Conservation (phyloP, 1,140 invertebrate species). For the Scylla paramamosain region DNA sequence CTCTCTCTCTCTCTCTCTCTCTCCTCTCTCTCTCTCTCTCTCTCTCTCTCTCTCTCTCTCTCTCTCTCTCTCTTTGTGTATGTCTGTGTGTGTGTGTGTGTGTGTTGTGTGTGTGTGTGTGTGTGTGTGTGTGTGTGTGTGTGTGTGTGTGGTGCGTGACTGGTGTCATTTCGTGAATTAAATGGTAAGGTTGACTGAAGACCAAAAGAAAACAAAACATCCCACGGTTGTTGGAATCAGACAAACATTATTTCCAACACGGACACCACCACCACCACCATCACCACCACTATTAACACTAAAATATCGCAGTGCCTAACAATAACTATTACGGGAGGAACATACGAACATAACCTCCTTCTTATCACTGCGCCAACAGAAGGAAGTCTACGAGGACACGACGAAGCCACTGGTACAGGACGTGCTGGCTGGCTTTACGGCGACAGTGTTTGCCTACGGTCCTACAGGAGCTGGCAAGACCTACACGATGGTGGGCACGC, state of each 20-base stretch:
- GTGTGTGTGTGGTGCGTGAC: not conserved
- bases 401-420: conserved; percentile 84
- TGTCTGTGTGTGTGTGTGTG: conserved; percentile 80
- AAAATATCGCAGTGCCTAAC: too few species aligned
- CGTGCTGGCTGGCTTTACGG: conserved; percentile 85
- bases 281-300: too few species aligned
- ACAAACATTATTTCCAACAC: too few species aligned
- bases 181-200: too few species aligned
- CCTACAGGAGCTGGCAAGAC: conserved; percentile 95
- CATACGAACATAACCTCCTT: too few species aligned
- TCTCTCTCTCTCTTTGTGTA: too few species aligned
- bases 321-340: too few species aligned
- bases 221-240: too few species aligned
- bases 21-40: not conserved
- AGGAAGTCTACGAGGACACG: conserved; percentile 87
- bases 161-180: not conserved
- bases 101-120: not conserved
- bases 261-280: too few species aligned
- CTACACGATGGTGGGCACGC: conserved; percentile 89
- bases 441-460: conserved; percentile 98
- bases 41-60: not conserved
- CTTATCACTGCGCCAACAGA: too few species aligned
- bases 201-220: too few species aligned
- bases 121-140: conserved; percentile 8
- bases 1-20: not conserved